Base-by-base conservation (phyloP, 2,888 invertebrate genomes). In the Aphidoletes aphidimyza region DNA sequence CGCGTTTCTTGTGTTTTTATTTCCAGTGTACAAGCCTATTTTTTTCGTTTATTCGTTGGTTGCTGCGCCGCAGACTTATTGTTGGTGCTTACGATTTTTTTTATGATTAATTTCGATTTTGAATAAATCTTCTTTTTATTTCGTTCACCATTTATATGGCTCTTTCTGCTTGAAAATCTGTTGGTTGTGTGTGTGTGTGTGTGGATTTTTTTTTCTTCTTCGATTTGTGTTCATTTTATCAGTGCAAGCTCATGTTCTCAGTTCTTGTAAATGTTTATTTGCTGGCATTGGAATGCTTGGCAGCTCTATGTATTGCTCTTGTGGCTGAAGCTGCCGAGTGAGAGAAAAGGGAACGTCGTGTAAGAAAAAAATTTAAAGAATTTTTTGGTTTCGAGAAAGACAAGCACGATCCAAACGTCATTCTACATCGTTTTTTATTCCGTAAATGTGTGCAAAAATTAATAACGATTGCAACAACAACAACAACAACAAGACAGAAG, bases 21-120 rank as follows among this genome's bases (percentile, higher is more conserved):
- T n/a, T 69, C 34, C 30, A 69, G 69, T 11, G 30, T 69, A 69
- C 69, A 69, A 30, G 34, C 69, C 69, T 69, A 69, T 69, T 69
- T 69, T 69, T 69, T 54, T 14, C 69, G 14, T 30, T 69, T 6
- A 30, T 54, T 14, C 69, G 14, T 30, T 69, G 0, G 37, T 81
- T 37, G 5, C 19, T 37, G 81, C 39, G 37, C 22, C n/a, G 19
- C n/a, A n/a, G n/a, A n/a, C n/a, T 39, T 81, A 39, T 81, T 81
- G 39, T 81, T 69, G 34, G 69, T 69, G 69, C 34, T 69, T 69
- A 69, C 34, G 69, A 69, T 30, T 69, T 69, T 81, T 39, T 81
- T 81, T 81, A 81, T 81, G 81, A 81, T 81, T 81, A 81, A 81
- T 81, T 81, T 81, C 81, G 81, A 81, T 37, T 81, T 81, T 81